A percentile compares a stretch with the other conserved stretches of the same genome.
Evolutionary conservation across 2,113 vertebrate species (phyloP).

Genomic region (Dipodomys merriami): DNA sequence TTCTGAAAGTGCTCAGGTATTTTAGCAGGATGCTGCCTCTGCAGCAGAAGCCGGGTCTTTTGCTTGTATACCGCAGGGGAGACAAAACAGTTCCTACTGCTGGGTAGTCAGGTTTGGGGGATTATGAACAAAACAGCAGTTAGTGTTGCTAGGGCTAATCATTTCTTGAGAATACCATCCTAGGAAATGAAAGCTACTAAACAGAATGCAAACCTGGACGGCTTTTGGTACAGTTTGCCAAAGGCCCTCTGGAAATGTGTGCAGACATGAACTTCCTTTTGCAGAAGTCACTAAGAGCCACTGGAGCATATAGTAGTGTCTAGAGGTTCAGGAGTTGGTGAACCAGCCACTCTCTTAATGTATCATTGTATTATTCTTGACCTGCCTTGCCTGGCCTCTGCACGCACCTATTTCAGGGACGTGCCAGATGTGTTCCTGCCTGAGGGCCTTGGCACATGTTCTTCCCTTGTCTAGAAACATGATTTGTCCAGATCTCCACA

Average conservation of each 20-base stretch:
- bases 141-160: neutral
- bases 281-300: neutral
- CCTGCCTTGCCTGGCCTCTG: neutral
- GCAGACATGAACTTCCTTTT: neutral
- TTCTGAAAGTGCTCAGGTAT: neutral
- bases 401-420: neutral
- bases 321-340: neutral
- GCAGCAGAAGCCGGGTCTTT: neutral
- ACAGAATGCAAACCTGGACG: neutral
- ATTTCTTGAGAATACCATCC: constrained; percentile 13
- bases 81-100: neutral
- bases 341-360: neutral
- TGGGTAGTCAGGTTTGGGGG: neutral
- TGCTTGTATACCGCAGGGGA: neutral
- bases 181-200: constrained; percentile 35
- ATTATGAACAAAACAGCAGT: constrained; percentile 1
- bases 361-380: neutral
- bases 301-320: too few species aligned
- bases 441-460: neutral
- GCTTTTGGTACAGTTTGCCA: neutral
- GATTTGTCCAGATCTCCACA: neutral
- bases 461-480: neutral
- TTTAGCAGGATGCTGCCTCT: neutral
- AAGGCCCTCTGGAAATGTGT: neutral
- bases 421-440: neutral